phyloP scores from a whole-genome alignment of 2,888 invertebrate species.

The Hirtodrosophila histrioides region DNA sequence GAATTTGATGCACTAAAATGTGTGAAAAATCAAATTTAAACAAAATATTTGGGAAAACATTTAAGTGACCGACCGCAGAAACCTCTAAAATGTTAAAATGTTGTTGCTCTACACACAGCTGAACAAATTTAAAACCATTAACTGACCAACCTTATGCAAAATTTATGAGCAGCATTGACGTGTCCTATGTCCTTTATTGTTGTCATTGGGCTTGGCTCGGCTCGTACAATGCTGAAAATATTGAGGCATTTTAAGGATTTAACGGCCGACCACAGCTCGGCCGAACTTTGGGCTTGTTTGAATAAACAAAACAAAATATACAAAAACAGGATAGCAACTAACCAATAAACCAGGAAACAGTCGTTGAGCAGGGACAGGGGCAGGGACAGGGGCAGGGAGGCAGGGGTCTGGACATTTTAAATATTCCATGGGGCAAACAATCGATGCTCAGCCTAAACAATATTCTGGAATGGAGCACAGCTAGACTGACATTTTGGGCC shows the following conservation, averaged over 20 bases:
- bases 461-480: conserved; percentile 3
- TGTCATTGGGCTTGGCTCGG: conserved; percentile 37
- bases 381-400: too few species aligned
- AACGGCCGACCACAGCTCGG: conserved; percentile 60
- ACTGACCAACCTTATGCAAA: conserved; percentile 59
- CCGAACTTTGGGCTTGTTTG: conserved; percentile 56
- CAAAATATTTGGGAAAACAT: conserved; percentile 34
- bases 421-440: conserved; percentile 47
- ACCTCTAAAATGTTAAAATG: conserved; percentile 25
- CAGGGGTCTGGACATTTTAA: conserved; percentile 32
- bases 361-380: neutral
- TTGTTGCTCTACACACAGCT: conserved; percentile 23
- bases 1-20: neutral
- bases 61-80: conserved; percentile 42
- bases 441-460: conserved; percentile 44
- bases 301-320: conserved; percentile 62
- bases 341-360: conserved; percentile 58
- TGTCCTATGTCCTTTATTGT: conserved; percentile 28
- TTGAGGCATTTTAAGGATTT: conserved; percentile 74
- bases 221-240: conserved; percentile 49
- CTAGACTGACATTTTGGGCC: conserved; percentile 18
- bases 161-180: conserved; percentile 59
- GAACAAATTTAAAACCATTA: conserved; percentile 75
- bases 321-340: conserved; percentile 40
- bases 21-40: conserved; percentile 29